Conservation (phyloP, 2,797 vertebrate genomes). For the Rhinogobio ventralis region DNA sequence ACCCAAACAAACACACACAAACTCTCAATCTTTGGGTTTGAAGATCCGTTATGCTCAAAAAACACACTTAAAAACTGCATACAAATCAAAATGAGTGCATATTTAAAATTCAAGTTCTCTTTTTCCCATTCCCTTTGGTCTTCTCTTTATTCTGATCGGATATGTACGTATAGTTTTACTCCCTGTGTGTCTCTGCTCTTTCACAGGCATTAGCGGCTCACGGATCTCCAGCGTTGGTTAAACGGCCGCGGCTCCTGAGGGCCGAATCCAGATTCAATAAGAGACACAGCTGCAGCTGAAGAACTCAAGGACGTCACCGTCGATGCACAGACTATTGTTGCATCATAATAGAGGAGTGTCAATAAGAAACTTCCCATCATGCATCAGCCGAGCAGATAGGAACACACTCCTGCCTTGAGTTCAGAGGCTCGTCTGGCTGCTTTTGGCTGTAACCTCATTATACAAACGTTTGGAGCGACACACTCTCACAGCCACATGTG, state of each 20-base stretch:
- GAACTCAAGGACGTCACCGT: conserved; percentile 48
- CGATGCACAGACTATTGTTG: conserved; percentile 54
- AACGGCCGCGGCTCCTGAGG: not conserved
- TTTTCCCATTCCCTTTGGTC: not conserved
- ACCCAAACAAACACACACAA: not conserved
- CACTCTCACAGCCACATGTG: too few relatives aligned
- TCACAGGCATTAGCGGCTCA: not conserved
- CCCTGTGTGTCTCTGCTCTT: not conserved
- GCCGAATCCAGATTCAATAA: conserved; percentile 56
- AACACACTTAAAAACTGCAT: not conserved
- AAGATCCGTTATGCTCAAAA: not conserved
- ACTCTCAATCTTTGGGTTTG: not conserved
- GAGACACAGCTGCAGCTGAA: conserved; percentile 61
- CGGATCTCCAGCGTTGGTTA: not conserved
- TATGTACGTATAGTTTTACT: not conserved
- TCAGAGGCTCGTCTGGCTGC: not conserved
- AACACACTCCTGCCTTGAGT: conserved; percentile 32
- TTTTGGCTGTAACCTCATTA: not conserved
- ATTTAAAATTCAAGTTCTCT: not conserved
- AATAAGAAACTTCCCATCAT: conserved; percentile 44
- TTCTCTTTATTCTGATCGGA: not conserved
- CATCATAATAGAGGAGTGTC: conserved; percentile 55
- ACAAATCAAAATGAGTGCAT: not conserved
- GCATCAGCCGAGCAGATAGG: conserved; percentile 17
- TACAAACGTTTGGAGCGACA: not conserved